These are phyloP conservation scores for Leuciscus idus DNA, from an alignment of 2,113 vertebrate species.

Conservation along the genomic window DNA sequence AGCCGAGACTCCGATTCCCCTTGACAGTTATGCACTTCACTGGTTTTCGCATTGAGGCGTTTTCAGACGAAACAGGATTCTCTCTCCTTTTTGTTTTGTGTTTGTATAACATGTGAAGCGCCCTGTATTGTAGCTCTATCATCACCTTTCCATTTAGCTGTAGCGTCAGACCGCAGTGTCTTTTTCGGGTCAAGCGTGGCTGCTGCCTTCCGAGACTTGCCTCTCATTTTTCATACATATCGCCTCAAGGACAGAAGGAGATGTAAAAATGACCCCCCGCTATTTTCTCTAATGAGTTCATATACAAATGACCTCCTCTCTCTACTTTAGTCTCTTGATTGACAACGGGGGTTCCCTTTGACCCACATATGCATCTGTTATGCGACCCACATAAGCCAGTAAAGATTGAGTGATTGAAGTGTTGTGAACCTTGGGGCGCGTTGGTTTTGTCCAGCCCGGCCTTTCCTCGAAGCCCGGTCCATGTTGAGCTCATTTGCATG, in stretches of 20 bases:
- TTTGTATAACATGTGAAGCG: slow-evolving; percentile 1
- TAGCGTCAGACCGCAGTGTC: neutral
- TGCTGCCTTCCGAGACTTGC: slow-evolving; percentile 5
- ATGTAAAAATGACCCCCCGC: slow-evolving; percentile 54
- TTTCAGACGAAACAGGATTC: slow-evolving; percentile 6
- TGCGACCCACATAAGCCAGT: slow-evolving; percentile 70
- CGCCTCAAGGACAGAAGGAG: slow-evolving; percentile 57
- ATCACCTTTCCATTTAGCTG: slow-evolving; percentile 27
- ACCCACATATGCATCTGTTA: slow-evolving; percentile 77
- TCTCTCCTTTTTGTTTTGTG: slow-evolving; percentile 27
- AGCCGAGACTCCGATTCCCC: slow-evolving; percentile 27
- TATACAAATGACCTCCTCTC: slow-evolving; percentile 56
- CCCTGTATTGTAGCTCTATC: slow-evolving; percentile 32
- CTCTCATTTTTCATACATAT: slow-evolving; percentile 42
- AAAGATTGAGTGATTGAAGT: slow-evolving; percentile 74
- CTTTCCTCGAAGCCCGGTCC: slow-evolving; percentile 9
- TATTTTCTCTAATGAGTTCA: slow-evolving; percentile 58
- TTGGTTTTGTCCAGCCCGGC: slow-evolving; percentile 62
- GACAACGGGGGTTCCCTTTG: slow-evolving; percentile 77
- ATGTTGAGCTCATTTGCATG: slow-evolving; percentile 23
- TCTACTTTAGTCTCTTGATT: slow-evolving; percentile 69
- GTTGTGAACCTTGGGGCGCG: slow-evolving; percentile 56
- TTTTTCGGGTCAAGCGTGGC: slow-evolving; percentile 40
- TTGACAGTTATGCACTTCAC: slow-evolving; percentile 44
- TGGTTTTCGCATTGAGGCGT: slow-evolving; percentile 27